phyloP scores from a whole-genome alignment of 2,113 vertebrate genomes.

The Anseranas semipalmata region DNA sequence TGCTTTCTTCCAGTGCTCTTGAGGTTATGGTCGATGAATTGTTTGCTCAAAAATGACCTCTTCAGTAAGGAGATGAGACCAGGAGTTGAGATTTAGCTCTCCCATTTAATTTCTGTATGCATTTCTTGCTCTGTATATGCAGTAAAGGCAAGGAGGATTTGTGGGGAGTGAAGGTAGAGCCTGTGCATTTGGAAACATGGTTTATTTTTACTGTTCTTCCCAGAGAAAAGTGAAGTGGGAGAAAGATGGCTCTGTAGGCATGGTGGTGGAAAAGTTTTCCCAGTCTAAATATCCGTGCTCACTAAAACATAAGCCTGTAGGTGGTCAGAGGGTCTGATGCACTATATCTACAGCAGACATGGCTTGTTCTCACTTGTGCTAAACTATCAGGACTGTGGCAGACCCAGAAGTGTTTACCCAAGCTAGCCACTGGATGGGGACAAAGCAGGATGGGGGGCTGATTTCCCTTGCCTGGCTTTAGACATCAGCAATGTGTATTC shows the following conservation, averaged over 20 bases:
- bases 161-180: background rate
- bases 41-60: background rate
- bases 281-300: background rate
- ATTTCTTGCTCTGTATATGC: background rate
- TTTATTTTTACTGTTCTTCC: background rate
- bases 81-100: background rate
- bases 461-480: background rate
- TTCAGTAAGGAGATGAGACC: background rate
- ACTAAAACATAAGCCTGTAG: background rate
- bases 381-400: background rate
- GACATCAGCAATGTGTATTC: background rate
- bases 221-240: background rate
- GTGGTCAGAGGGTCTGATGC: background rate
- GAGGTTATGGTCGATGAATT: background rate
- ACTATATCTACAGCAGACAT: fast-evolving
- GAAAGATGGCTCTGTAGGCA: background rate
- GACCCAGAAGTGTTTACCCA: background rate
- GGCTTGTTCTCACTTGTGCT: background rate
- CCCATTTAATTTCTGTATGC: background rate
- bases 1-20: too few species aligned
- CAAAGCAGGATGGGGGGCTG: background rate
- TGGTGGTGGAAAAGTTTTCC: background rate
- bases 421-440: background rate
- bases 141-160: background rate
- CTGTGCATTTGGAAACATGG: background rate